Percentiles rank a stretch among this genome's conserved stretches.
phyloP scores from a whole-genome alignment of 1,140 invertebrate genomes.

The Atta colombica region DNA sequence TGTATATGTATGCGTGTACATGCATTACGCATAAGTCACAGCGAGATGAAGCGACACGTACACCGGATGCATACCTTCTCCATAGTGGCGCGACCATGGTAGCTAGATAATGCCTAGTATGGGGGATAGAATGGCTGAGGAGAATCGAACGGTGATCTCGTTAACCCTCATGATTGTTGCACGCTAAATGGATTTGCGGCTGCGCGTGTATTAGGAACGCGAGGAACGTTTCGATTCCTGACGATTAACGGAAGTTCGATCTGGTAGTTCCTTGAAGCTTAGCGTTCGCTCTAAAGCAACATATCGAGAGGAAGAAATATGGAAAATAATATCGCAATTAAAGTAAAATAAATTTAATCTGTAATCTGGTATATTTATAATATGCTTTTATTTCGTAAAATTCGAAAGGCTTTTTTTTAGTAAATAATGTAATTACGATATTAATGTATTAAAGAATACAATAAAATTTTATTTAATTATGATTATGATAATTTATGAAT shows the following conservation, averaged over 20 bases:
- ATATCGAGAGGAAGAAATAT: too few relatives aligned
- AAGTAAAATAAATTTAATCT: conserved; percentile 21
- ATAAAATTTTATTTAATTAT: not conserved
- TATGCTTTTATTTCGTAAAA: not conserved
- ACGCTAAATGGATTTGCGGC: conserved; percentile 82
- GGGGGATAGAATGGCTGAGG: conserved; percentile 56
- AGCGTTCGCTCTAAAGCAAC: not conserved
- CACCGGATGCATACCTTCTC: conserved; percentile 71
- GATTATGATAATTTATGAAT: not conserved
- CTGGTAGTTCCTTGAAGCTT: not conserved
- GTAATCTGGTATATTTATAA: not conserved
- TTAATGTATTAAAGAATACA: not conserved
- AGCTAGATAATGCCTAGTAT: conserved; percentile 23
- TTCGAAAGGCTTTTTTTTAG: not conserved
- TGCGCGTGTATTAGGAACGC: conserved; percentile 77
- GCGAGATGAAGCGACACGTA: conserved; percentile 63
- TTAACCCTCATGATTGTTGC: conserved; percentile 79
- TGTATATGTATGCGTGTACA: conserved; percentile 36
- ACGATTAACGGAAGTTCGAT: not conserved
- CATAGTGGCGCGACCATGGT: conserved; percentile 16
- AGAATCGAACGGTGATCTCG: conserved; percentile 80
- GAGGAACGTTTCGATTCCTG: not conserved
- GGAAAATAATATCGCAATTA: not conserved
- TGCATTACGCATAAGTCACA: conserved; percentile 62
- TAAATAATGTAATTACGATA: not conserved